phyloP scores from a whole-genome alignment of 2,797 vertebrate genomes.

The Spizella passerina region DNA sequence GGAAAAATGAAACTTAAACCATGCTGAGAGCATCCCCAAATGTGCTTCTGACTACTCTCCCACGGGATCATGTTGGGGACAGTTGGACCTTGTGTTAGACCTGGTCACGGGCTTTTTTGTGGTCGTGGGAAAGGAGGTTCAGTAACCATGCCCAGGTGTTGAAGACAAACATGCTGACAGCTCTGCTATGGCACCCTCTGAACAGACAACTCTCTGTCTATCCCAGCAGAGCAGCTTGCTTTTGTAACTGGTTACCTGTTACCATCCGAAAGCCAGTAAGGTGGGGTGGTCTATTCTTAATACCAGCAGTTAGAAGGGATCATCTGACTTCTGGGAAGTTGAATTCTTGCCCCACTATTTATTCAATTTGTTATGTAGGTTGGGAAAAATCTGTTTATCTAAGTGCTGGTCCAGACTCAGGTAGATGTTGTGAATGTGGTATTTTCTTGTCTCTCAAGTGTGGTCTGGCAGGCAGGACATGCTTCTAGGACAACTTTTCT shows the following conservation, averaged over 20 bases:
- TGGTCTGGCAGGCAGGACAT: background rate
- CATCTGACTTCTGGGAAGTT: background rate
- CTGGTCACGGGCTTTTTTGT: background rate
- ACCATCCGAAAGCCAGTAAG: background rate
- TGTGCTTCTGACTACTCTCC: background rate
- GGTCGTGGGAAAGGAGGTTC: background rate
- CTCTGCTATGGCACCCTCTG: background rate
- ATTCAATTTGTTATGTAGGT: background rate
- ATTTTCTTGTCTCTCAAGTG: background rate
- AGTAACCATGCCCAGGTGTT: background rate
- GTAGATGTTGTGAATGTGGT: fast-evolving
- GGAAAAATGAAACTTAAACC: background rate
- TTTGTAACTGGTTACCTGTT: background rate
- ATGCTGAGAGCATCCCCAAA: fast-evolving
- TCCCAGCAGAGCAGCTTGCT: background rate
- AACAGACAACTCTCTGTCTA: background rate
- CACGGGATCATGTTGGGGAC: background rate
- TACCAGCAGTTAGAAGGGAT: background rate
- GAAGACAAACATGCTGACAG: background rate
- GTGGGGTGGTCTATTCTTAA: background rate
- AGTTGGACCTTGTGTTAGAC: background rate
- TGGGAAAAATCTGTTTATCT: background rate
- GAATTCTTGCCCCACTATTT: background rate
- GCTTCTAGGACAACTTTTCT: background rate
- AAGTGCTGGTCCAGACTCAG: background rate